A percentile compares a stretch with the other conserved stretches of the same genome.
These are phyloP conservation scores for Pogonomyrmex barbatus DNA, from an alignment of 1,140 invertebrate species.

Conservation along the genomic window DNA sequence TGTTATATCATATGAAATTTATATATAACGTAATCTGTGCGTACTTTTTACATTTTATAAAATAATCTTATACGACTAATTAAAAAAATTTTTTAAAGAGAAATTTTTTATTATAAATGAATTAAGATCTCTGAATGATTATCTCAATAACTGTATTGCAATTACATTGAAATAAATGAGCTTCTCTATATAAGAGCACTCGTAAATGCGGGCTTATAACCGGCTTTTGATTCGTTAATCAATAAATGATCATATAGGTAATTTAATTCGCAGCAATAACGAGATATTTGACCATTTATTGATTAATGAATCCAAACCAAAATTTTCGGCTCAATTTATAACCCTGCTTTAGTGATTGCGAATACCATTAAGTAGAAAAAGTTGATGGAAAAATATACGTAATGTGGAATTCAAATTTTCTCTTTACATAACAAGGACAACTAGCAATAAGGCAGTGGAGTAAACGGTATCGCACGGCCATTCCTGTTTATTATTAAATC, in stretches of 20 bases:
- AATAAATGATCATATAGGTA: conserved; percentile 37
- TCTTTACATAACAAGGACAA: neutral
- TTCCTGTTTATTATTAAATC: conserved; percentile 10
- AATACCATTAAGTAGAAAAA: neutral
- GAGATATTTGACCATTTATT: conserved; percentile 45
- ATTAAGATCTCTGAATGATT: conserved; percentile 16
- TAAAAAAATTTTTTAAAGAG: neutral
- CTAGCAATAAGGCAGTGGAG: neutral
- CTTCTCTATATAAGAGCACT: conserved; percentile 4
- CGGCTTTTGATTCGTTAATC: conserved; percentile 45
- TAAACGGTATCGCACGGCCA: neutral
- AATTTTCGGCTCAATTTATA: conserved; percentile 44
- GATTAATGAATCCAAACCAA: conserved; percentile 20
- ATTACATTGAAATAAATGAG: conserved; percentile 10
- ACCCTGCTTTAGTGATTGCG: neutral
- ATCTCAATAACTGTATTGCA: neutral
- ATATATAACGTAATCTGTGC: neutral
- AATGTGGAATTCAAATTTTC: neutral
- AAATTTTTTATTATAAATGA: neutral
- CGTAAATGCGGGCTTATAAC: conserved; percentile 41
- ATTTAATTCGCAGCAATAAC: conserved; percentile 49
- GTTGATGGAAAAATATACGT: neutral
- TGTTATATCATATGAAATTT: neutral
- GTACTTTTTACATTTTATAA: neutral
- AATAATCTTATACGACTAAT: neutral